A percentile compares a stretch with the other conserved stretches of the same genome.
These are phyloP conservation scores for Coregonus ussuriensis DNA, from an alignment of 2,797 vertebrate species.

Conservation along the genomic window DNA sequence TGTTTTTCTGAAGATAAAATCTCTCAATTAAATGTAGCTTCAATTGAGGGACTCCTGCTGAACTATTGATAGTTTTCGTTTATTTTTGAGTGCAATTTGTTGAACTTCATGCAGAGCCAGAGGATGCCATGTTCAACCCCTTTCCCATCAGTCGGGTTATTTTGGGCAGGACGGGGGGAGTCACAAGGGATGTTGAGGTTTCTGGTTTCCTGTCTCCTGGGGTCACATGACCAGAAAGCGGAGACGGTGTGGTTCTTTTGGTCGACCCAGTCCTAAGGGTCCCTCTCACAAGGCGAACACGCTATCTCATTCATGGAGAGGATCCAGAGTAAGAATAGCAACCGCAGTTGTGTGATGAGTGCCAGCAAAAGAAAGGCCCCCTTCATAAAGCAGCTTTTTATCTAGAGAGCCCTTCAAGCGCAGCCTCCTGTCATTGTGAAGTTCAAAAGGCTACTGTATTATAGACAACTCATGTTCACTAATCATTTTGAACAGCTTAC, in stretches of 20 bases:
- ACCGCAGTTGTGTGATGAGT: constrained; percentile 57
- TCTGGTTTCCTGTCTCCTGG: constrained; percentile 65
- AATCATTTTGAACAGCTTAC: constrained; percentile 17
- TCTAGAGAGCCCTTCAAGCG: constrained; percentile 60
- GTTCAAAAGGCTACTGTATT: constrained; percentile 41
- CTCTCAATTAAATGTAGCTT: neutral
- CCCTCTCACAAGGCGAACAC: constrained; percentile 63
- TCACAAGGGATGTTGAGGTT: constrained; percentile 45
- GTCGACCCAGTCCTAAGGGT: constrained; percentile 51
- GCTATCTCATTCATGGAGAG: constrained; percentile 64
- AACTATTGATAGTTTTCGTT: neutral
- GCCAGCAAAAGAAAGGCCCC: constrained; percentile 60
- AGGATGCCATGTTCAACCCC: constrained; percentile 59
- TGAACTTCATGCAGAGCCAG: constrained; percentile 21
- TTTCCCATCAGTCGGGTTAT: constrained; percentile 59
- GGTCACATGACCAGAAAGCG: constrained; percentile 71
- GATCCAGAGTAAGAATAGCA: constrained; percentile 64
- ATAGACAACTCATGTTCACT: constrained; percentile 16
- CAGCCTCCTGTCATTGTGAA: constrained; percentile 28
- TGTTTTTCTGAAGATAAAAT: neutral
- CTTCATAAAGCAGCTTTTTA: constrained; percentile 61
- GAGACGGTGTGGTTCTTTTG: constrained; percentile 55
- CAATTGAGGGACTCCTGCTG: neutral
- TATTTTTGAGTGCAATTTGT: constrained; percentile 28
- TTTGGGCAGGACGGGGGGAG: constrained; percentile 51